Evolutionary conservation across 2,888 invertebrate species (phyloP).

Genomic region (Lingula anatina): DNA sequence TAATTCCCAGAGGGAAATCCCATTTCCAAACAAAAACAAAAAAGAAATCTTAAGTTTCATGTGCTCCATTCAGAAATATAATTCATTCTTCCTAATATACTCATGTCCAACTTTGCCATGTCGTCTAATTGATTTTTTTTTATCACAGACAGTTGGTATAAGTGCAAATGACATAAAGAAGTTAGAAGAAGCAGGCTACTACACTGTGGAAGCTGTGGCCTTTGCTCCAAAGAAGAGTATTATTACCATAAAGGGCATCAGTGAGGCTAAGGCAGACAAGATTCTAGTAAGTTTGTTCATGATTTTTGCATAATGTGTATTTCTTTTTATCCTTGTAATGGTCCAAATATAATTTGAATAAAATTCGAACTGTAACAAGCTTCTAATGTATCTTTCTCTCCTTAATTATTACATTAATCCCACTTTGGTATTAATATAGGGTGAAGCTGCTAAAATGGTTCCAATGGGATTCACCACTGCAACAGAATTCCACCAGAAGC

Average conservation of each 20-base stretch:
- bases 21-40: too few relatives aligned
- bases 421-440: too few relatives aligned
- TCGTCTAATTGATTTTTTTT: conserved; percentile 11
- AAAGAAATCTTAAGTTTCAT: too few relatives aligned
- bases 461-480: conserved; percentile 99
- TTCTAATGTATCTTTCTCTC: not conserved
- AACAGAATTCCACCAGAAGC: conserved; percentile 88
- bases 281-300: conserved; percentile 59
- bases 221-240: conserved; percentile 90
- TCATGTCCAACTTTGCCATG: too few relatives aligned
- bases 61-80: too few relatives aligned
- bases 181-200: conserved; percentile 85
- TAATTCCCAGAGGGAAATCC: too few relatives aligned
- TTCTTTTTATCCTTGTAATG: not conserved
- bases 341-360: not conserved
- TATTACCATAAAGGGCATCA: conserved; percentile 81
- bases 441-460: conserved; percentile 86
- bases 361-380: not conserved
- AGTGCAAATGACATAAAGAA: conserved; percentile 83
- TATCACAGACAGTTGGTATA: conserved; percentile 79
- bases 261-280: conserved; percentile 96
- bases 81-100: too few relatives aligned
- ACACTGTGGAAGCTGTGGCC: conserved; percentile 92
- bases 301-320: not conserved
- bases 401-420: too few relatives aligned